phyloP scores from a whole-genome alignment of 1,140 invertebrate genomes.

The Ganaspis sp. region DNA sequence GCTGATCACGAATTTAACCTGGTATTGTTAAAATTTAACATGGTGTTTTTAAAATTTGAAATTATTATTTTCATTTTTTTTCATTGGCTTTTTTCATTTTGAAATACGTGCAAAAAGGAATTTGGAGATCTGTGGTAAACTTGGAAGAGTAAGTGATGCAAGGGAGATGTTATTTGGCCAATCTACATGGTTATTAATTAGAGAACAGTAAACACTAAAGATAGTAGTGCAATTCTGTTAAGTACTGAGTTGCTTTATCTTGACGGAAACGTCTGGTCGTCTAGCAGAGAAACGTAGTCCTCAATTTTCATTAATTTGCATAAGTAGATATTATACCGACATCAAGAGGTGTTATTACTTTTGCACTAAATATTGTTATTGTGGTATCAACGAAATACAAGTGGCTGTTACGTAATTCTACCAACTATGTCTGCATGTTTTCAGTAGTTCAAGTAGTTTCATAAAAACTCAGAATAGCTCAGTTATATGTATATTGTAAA shows the following conservation, averaged over 20 bases:
- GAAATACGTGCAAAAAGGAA: too few relatives aligned
- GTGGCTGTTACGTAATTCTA: background rate
- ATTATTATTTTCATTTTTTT: too few relatives aligned
- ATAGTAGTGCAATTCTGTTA: background rate
- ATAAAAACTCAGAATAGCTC: slow-evolving; percentile 1
- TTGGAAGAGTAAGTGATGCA: slow-evolving; percentile 21
- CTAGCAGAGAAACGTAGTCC: slow-evolving; percentile 38
- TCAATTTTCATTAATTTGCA: slow-evolving; percentile 62
- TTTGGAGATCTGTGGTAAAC: too few relatives aligned
- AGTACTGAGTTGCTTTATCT: slow-evolving; percentile 36
- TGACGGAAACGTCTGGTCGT: slow-evolving; percentile 45
- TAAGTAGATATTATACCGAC: slow-evolving; percentile 56
- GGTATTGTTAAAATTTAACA: too few relatives aligned
- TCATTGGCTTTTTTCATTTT: too few relatives aligned
- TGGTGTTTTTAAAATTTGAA: too few relatives aligned
- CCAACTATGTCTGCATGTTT: slow-evolving; percentile 1
- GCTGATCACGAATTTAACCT: too few relatives aligned
- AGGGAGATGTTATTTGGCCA: slow-evolving; percentile 48
- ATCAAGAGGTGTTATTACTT: slow-evolving; percentile 59
- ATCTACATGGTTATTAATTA: slow-evolving; percentile 46
- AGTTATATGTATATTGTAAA: background rate
- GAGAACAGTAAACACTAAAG: background rate
- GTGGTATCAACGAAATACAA: slow-evolving; percentile 51
- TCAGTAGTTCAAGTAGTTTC: background rate
- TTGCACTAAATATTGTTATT: slow-evolving; percentile 57